Evolutionary conservation across 1,140 invertebrate species (phyloP), one percentile per base, ranked within the genome.

Genomic region (Camponotus vicinus): DNA sequence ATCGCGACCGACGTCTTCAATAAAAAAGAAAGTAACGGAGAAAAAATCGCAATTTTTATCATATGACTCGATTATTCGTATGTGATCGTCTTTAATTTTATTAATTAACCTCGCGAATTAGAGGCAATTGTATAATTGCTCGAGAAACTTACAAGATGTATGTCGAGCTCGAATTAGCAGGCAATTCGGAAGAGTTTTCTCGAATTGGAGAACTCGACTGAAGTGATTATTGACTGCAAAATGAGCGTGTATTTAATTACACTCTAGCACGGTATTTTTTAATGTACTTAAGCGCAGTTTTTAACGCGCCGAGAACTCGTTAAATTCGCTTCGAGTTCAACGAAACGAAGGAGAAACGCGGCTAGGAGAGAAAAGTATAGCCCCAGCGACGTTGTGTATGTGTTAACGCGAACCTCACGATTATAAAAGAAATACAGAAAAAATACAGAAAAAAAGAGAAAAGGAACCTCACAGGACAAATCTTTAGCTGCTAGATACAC

Each of bases 401-500:
- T 45, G 63, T 69, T 59, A 73, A 73, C 18, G 49, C 49, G 79
- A 82, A 82, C 79, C 67, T 82, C 52, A 82, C 79, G 32, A 34
- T 34, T 73, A 8, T 77, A 78, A 78, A 52, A 49, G 34, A 78
- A 78, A 49, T 15, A 86, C 40, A 57, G 8, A 79, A 45, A 86
- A 82, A 49, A 75, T 45, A 11, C 57, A 80, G 67, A 79, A 76
- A 86, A 78, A 59, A 49, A 69, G 61, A 73, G 52, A 80, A 37
- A 18, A 67, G 27, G 92, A 92, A 94, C 93, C 93, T 94, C 93
- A 94, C 92, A 91, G 91, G 93, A 95, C 93, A 94, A 94, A 94
- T 94, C 93, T 94, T 89, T 94, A 94, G 93, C 92, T 89, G 90
- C 91, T 94, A 94, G 93, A 91, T 52, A 79, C 27, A 82, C 67